Percentiles rank a stretch among this genome's conserved stretches.
Conservation (phyloP, 2,888 invertebrate species). For the Hemistola chrysoprasaria region DNA sequence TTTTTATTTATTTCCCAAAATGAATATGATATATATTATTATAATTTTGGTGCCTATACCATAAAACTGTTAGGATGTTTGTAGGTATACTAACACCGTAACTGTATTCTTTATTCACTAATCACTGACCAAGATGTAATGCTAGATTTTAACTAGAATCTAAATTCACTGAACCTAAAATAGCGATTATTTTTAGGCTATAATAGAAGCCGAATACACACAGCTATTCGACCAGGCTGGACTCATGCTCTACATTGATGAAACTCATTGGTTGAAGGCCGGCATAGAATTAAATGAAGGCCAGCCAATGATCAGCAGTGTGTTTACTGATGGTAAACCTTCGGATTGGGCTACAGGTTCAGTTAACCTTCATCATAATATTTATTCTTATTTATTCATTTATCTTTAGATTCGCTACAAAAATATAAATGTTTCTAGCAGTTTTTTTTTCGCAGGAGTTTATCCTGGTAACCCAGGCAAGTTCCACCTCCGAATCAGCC, state of each 20-base stretch:
- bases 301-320: constrained; percentile 64
- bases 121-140: no score
- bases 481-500: constrained; percentile 60
- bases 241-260: constrained; percentile 63
- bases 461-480: constrained; percentile 56
- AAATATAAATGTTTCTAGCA: not conserved
- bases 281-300: constrained; percentile 70
- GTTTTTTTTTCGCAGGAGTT: constrained; percentile 48
- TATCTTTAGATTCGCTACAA: not conserved
- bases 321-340: constrained; percentile 49
- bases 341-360: constrained; percentile 72
- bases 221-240: constrained; percentile 69
- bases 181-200: constrained; percentile 38
- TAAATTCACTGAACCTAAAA: no score
- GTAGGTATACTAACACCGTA: no score
- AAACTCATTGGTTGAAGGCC: constrained; percentile 66
- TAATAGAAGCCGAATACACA: constrained; percentile 59
- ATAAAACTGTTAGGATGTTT: no score
- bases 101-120: no score
- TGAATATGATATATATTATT: no score
- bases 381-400: not conserved
- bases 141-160: no score
- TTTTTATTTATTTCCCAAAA: no score
- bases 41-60: no score
- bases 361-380: no score